A percentile compares a stretch with the other conserved stretches of the same genome.
These are phyloP conservation scores for Noctua comes DNA, from an alignment of 2,888 invertebrate genomes.

Conservation along the genomic window DNA sequence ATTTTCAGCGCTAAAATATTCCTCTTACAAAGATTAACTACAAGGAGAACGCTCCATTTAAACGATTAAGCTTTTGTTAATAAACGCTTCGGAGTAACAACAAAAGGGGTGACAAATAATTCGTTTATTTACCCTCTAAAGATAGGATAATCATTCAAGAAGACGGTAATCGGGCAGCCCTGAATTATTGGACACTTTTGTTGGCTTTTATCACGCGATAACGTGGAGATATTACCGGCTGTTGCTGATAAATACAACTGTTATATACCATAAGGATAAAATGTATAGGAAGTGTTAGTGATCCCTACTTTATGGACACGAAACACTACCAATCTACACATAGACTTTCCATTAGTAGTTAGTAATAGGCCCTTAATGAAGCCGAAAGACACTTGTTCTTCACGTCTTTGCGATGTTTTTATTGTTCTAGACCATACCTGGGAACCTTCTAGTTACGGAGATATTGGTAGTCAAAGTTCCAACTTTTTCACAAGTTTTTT, in stretches of 20 bases:
- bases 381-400: too few species aligned
- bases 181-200: constrained; percentile 64
- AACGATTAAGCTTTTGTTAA: constrained; percentile 87
- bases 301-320: background rate
- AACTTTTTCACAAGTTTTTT: too few species aligned
- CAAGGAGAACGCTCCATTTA: constrained; percentile 81
- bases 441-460: too few species aligned
- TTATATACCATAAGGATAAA: background rate
- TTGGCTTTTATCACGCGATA: constrained; percentile 51
- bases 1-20: constrained; percentile 78
- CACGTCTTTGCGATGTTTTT: too few species aligned
- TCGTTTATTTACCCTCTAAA: constrained; percentile 79
- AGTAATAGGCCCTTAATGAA: too few species aligned
- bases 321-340: background rate
- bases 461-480: too few species aligned
- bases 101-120: constrained; percentile 87
- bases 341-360: background rate
- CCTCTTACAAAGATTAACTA: constrained; percentile 83
- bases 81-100: constrained; percentile 79
- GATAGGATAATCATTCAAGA: constrained; percentile 73
- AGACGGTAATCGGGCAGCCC: constrained; percentile 59
- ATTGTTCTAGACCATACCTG: too few species aligned
- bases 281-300: background rate
- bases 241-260: constrained; percentile 8
- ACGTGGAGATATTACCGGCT: constrained; percentile 38